phyloP scores from a whole-genome alignment of 2,113 vertebrate species.

The Pedionomus torquatus region DNA sequence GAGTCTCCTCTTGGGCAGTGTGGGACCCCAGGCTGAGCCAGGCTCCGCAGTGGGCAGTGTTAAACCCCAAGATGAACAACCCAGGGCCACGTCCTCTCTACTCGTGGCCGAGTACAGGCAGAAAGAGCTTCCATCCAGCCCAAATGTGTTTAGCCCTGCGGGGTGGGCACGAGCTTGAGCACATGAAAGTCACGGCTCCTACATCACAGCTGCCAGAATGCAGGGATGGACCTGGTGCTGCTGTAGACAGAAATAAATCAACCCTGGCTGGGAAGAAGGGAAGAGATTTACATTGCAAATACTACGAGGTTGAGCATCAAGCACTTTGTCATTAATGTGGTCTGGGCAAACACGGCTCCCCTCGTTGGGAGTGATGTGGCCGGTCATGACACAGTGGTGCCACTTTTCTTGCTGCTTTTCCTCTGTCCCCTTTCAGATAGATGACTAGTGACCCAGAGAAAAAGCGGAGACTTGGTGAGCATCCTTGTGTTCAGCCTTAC shows the following conservation, averaged over 20 bases:
- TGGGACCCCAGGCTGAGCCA: not conserved
- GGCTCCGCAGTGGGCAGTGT: not conserved
- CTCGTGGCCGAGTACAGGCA: not conserved
- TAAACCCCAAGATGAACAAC: not conserved
- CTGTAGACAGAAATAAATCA: not conserved
- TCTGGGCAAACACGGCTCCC: not conserved
- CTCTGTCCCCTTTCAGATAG: not conserved
- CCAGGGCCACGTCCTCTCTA: not conserved
- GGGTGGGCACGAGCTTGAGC: not conserved
- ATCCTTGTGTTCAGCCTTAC: not conserved
- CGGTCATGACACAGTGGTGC: not conserved
- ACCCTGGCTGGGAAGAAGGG: not conserved
- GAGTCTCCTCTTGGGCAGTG: accelerated
- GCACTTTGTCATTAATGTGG: not conserved
- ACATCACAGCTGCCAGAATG: not conserved
- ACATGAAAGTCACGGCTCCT: not conserved
- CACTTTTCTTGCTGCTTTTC: not conserved
- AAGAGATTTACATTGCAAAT: not conserved
- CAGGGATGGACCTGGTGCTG: not conserved
- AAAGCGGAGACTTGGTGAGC: not conserved
- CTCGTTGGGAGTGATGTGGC: not conserved
- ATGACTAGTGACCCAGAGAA: not conserved
- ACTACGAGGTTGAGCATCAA: not conserved
- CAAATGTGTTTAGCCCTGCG: not conserved
- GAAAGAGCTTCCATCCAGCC: not conserved